phyloP scores from a whole-genome alignment of 2,797 vertebrate genomes.

The Pristis pectinata region DNA sequence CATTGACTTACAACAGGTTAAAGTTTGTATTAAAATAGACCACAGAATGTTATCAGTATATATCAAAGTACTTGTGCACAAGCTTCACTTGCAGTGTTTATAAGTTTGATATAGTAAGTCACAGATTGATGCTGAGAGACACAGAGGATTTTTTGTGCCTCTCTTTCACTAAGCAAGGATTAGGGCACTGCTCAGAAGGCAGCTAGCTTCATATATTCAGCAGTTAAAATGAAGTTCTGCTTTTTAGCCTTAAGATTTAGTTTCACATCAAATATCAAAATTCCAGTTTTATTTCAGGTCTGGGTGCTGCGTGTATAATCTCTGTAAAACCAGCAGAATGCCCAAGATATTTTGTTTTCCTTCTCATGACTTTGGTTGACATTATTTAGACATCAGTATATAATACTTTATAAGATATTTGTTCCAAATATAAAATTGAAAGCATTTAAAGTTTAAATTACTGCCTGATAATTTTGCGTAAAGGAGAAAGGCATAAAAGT shows the following conservation, averaged over 20 bases:
- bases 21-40: neutral
- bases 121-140: neutral
- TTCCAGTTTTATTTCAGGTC: neutral
- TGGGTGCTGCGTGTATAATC: neutral
- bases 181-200: neutral
- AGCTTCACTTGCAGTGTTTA: neutral
- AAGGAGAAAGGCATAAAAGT: constrained; percentile 56
- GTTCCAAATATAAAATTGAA: constrained; percentile 66
- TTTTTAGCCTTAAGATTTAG: neutral
- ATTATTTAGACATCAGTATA: constrained; percentile 71
- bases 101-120: neutral
- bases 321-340: neutral
- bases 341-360: constrained; percentile 50
- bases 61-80: neutral
- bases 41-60: neutral
- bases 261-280: constrained; percentile 14
- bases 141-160: neutral
- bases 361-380: constrained; percentile 64
- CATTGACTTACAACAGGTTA: neutral
- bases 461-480: constrained; percentile 42
- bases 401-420: constrained; percentile 70
- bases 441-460: constrained; percentile 67
- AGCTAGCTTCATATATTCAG: neutral
- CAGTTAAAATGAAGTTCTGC: neutral
- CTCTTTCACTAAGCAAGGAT: neutral